phyloP scores from a whole-genome alignment of 2,113 vertebrate species.

The Elephas maximus region DNA sequence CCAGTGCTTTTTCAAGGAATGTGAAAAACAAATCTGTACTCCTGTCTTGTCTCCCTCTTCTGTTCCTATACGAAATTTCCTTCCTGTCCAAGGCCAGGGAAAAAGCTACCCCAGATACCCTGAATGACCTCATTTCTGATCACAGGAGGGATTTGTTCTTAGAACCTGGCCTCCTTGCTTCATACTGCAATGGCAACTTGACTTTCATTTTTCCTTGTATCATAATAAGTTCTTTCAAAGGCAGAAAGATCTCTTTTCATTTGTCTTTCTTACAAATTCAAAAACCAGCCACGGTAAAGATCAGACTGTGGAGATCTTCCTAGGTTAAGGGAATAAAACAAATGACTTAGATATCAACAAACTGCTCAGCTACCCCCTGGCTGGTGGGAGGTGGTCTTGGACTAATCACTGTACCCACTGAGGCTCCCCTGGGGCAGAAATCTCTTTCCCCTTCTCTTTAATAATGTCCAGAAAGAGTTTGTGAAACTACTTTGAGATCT shows the following conservation, averaged over 20 bases:
- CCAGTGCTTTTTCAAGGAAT: constrained; percentile 9
- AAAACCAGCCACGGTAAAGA: neutral
- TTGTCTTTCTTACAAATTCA: neutral
- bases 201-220: neutral
- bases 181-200: neutral
- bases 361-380: accelerated
- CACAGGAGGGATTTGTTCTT: neutral
- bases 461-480: neutral
- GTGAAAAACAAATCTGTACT: neutral
- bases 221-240: neutral
- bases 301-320: neutral
- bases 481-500: neutral
- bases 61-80: neutral
- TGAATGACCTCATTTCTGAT: neutral
- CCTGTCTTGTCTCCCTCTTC: neutral
- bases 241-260: neutral
- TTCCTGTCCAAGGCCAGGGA: neutral
- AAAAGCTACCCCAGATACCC: no score
- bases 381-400: neutral
- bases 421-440: neutral
- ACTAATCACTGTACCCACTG: accelerated
- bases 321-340: neutral
- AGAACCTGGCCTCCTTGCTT: neutral
- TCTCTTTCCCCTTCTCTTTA: neutral
- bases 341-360: neutral